A percentile compares a stretch with the other conserved stretches of the same genome.
Conservation (phyloP, 2,797 vertebrate genomes). For the Melopsittacus undulatus region DNA sequence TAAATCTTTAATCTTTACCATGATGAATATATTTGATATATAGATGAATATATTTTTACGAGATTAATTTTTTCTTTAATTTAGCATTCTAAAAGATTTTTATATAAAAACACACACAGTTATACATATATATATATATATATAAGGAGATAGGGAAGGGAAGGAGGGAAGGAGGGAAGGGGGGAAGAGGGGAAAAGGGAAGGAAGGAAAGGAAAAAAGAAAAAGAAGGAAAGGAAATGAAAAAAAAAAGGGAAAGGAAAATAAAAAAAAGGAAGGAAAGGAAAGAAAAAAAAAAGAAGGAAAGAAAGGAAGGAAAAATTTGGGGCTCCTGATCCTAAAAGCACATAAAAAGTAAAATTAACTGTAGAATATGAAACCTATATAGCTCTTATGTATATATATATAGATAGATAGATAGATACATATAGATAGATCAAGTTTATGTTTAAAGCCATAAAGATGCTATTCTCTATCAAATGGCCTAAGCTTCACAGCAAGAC, state of each 20-base stretch:
- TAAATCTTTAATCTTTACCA: constrained; percentile 25
- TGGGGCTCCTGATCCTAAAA: not conserved
- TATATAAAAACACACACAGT: not conserved
- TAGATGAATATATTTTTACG: not conserved
- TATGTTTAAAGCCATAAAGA: not conserved
- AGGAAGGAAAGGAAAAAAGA: too few species aligned
- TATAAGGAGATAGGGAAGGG: not conserved
- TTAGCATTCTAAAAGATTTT: not conserved
- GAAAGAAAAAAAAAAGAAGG: too few species aligned
- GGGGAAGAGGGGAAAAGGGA: too few species aligned
- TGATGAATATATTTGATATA: too few species aligned
- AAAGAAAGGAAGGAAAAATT: not conserved
- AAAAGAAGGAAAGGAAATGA: too few species aligned
- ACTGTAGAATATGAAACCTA: not conserved
- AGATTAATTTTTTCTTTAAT: not conserved
- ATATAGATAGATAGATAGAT: not conserved
- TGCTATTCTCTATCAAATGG: not conserved
- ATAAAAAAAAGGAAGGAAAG: too few species aligned
- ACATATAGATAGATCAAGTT: not conserved
- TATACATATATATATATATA: rapidly evolving
- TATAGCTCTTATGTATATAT: not conserved
- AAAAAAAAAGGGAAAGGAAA: too few species aligned
- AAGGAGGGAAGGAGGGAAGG: too few species aligned
- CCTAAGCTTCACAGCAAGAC: not conserved
- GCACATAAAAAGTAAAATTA: not conserved